phyloP scores from a whole-genome alignment of 2,888 invertebrate species.

The Dicyrtoma fusca region DNA sequence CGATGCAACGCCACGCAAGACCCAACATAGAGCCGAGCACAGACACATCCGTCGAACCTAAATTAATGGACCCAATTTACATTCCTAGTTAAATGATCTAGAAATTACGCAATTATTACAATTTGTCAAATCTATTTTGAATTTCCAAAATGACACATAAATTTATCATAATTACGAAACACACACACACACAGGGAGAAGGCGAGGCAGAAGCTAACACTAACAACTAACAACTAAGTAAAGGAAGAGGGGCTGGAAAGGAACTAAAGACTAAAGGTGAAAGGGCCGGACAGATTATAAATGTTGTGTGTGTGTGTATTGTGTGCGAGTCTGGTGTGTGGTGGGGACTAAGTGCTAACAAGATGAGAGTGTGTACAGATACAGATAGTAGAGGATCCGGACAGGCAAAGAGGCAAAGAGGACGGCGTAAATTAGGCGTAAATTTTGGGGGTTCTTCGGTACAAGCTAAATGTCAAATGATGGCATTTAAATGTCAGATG shows the following conservation, averaged over 20 bases:
- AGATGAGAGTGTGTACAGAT: background rate
- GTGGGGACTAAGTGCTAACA: too few relatives aligned
- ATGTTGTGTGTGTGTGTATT: too few relatives aligned
- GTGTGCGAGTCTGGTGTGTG: too few relatives aligned
- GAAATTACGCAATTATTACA: constrained; percentile 9
- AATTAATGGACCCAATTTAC: constrained; percentile 1
- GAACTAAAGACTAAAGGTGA: too few relatives aligned
- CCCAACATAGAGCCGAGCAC: too few relatives aligned
- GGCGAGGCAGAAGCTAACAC: background rate
- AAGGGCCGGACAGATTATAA: too few relatives aligned
- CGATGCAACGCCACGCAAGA: too few relatives aligned
- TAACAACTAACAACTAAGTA: too few relatives aligned
- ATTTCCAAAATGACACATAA: background rate
- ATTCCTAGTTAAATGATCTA: constrained; percentile 2
- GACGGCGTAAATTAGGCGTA: constrained; percentile 12
- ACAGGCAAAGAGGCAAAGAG: constrained; percentile 2
- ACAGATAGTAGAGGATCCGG: background rate
- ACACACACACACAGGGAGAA: background rate
- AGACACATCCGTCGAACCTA: background rate
- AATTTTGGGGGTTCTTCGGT: constrained; percentile 1
- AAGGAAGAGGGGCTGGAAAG: too few relatives aligned
- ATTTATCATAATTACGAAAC: background rate
- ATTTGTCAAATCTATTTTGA: constrained; percentile 7
- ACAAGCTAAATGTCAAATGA: constrained; percentile 20
- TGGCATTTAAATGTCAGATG: constrained; percentile 28